Evolutionary conservation across 2,113 vertebrate genomes (phyloP).

Genomic region (Phodopus roborovskii): DNA sequence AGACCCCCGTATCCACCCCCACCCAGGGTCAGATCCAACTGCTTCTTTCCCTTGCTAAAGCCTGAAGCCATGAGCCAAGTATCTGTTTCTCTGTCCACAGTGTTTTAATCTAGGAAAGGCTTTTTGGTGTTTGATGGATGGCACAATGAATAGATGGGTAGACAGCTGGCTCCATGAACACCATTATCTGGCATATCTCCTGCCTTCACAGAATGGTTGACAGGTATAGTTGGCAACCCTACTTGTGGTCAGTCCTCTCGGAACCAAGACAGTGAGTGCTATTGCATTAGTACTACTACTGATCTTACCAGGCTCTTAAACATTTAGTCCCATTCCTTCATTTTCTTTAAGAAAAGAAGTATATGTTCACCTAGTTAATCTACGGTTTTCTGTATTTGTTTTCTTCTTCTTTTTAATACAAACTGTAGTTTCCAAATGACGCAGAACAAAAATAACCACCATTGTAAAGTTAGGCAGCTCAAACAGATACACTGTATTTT

Average conservation of each 20-base stretch:
- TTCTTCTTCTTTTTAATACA: constrained; percentile 11
- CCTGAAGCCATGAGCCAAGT: background rate
- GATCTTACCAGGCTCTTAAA: constrained; percentile 39
- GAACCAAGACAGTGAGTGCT: background rate
- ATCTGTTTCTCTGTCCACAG: background rate
- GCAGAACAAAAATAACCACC: constrained; percentile 70
- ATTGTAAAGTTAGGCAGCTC: constrained; percentile 75
- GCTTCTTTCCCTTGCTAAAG: background rate
- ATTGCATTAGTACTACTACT: background rate
- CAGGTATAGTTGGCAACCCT: background rate
- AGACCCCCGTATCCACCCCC: background rate
- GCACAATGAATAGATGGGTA: background rate
- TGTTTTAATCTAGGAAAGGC: background rate
- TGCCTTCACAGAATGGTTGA: background rate
- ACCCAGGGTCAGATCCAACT: background rate
- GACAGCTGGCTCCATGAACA: background rate
- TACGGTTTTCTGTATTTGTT: constrained; percentile 69
- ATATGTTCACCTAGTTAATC: constrained; percentile 73
- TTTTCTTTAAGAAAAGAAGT: constrained; percentile 66
- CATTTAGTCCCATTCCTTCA: constrained; percentile 16
- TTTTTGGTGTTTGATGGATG: background rate
- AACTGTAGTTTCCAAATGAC: constrained; percentile 71
- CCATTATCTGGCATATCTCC: background rate
- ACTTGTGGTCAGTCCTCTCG: background rate
- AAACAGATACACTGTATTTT: constrained; percentile 50